phyloP scores from a whole-genome alignment of 2,113 vertebrate species.

The Orthonyx spaldingii region DNA sequence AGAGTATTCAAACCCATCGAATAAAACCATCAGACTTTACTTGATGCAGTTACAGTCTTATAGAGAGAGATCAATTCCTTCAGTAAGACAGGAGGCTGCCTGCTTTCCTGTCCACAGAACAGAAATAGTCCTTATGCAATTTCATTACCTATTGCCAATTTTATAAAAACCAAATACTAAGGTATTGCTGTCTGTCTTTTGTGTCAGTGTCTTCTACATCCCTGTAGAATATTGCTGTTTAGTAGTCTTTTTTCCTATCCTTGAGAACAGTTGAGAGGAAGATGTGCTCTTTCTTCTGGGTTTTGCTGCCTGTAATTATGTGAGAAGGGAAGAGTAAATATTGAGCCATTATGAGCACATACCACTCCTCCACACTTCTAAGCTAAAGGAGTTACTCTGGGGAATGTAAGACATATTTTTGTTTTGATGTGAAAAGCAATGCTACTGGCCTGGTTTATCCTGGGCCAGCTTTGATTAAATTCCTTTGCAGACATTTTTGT shows the following conservation, averaged over 20 bases:
- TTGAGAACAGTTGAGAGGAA: background rate
- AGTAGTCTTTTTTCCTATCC: background rate
- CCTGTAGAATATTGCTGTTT: background rate
- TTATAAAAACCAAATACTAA: background rate
- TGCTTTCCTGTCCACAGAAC: background rate
- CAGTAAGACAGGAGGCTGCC: background rate
- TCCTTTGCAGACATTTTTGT: background rate
- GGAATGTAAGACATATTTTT: background rate
- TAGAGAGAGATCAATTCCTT: background rate
- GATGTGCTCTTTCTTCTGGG: background rate
- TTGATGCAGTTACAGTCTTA: background rate
- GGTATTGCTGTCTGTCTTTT: background rate
- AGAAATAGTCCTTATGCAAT: background rate
- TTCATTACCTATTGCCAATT: background rate
- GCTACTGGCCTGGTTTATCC: background rate
- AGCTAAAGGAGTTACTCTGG: background rate
- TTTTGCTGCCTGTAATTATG: background rate
- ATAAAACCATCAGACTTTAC: background rate
- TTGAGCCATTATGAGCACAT: background rate
- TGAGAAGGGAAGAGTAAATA: background rate
- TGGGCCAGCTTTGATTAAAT: background rate
- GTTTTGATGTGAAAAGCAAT: background rate
- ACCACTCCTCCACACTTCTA: background rate
- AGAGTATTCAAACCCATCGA: background rate
- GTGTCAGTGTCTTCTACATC: conserved; percentile 49